Base-by-base conservation (phyloP, 2,888 invertebrate genomes). In the Nematopogon swammerdamellus region DNA sequence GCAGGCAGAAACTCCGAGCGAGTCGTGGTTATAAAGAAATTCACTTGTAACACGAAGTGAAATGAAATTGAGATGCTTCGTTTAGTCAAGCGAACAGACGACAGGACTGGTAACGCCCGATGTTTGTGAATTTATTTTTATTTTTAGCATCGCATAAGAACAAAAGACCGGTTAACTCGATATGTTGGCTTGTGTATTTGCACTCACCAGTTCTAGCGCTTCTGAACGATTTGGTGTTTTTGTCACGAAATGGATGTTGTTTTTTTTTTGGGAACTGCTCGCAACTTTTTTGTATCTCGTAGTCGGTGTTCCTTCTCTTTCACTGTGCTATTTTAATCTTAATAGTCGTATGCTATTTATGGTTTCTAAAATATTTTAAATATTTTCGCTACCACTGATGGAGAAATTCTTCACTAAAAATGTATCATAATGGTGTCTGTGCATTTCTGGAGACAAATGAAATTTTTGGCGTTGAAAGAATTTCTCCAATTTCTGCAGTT, bases 221-320 rank as follows among this genome's bases (percentile, higher is more conserved):
- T 36, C n/a, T 14, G 36, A 14, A 14, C 36, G 36, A 36, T 3
- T 36, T 36, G 36, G 11, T 14, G 36, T 36, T 25, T 4, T 36
- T 8, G 8, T 36, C 36, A 36, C 11, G 3, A 14, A 36, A 8
- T 36, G 36, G 36, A 36, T 36, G 36, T 36, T 36, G 25, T 25
- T n/a, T n/a, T n/a, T n/a, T 25, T 25, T 25, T 36, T 36, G 36
- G 14, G n/a, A 14, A 36, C n/a, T 36, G 36, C 36, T 36, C 36
- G 36, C 36, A 36, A 44, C 45, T 46, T 50, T n/a, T 36, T 65
- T 65, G 60, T 73, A 64, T 62, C 36, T 52, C 65, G 69, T 79
- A 77, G 77, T 75, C 75, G 69, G 76, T 79, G 79, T 79, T 79
- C 79, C 59, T 77, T 79, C 79, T 79, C 79, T 79, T 76, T 75